Evolutionary conservation across 1,140 invertebrate species (phyloP), one percentile per base, ranked within the genome.

Genomic region (Hormaphis cornu): DNA sequence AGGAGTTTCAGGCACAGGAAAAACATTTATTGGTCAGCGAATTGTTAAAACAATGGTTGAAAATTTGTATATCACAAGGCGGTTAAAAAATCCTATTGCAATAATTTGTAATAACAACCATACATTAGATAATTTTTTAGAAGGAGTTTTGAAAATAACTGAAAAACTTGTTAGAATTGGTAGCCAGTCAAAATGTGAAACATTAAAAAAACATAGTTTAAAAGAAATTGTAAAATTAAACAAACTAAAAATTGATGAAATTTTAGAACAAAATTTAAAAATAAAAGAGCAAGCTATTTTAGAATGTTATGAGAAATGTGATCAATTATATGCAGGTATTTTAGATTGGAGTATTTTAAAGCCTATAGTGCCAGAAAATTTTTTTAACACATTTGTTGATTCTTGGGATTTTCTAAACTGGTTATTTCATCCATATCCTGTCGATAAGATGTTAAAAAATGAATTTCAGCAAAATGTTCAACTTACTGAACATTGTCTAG

Each of bases 61-160:
- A 35, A 66, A 66, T 48, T 66, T 66, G 2, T 66, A 66, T 48
- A 16, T 10, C 6, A 66, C 26, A 30, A 28, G 48, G 1, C 30
- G 52, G 7, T n/a, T 66, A 30, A 52, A 73, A 3, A 74, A 72
- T 0, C 86, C 88, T 3, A 85, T 93, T 61, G 76, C 93, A 1
- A 79, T 94, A n/a, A 84, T 93, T 30, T 90, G 89, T 75, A 90
- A 86, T 73, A 93, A 89, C 0, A 95, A 93, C 75, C 89, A 92
- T 77, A 90, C 91, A 1, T 76, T 94, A 6, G 91, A 94, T 80
- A 89, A 94, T 76, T 93, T 94, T 80, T 77, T 94, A n/a, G 84
- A 90, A 77, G 87, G 86, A 20, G 80, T 89, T 16, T 74, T 83
- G 14, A 69, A 76, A 18, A 76, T 80, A 5, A 86, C 84, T 2